Conservation (phyloP, 2,797 vertebrate genomes). For the Botia kubotai region DNA sequence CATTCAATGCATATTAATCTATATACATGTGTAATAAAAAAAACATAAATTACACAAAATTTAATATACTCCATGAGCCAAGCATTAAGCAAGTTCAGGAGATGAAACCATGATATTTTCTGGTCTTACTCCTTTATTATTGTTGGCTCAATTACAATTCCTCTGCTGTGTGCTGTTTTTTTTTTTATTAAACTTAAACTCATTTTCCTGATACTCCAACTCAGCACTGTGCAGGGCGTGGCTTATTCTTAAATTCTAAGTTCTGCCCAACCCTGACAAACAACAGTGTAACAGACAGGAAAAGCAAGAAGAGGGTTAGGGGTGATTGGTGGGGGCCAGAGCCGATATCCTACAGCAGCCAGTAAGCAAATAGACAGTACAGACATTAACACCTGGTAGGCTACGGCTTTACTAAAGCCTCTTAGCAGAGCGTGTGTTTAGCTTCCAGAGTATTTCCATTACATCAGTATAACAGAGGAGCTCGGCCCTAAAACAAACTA, state of each 20-base stretch:
- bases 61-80: too few species aligned
- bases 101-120: too few species aligned
- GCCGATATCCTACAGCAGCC: slow-evolving; percentile 66
- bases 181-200: too few species aligned
- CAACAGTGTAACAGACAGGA: slow-evolving; percentile 18
- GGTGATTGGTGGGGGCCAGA: slow-evolving; percentile 56
- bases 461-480: slow-evolving; percentile 59
- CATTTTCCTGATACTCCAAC: neutral
- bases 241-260: neutral
- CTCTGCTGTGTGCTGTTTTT: neutral
- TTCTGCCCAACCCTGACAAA: neutral
- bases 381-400: slow-evolving; percentile 76
- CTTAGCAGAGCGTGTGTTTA: slow-evolving; percentile 70
- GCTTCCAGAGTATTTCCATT: slow-evolving; percentile 65
- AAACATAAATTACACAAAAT: too few species aligned
- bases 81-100: too few species aligned
- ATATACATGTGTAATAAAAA: too few species aligned
- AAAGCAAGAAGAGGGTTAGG: slow-evolving; percentile 56
- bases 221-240: too few species aligned
- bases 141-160: too few species aligned
- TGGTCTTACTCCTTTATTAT: too few species aligned
- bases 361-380: slow-evolving; percentile 69
- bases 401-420: slow-evolving; percentile 73
- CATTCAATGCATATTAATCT: too few species aligned
- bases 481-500: slow-evolving; percentile 9